Evolutionary conservation across 2,797 vertebrate genomes (phyloP), one percentile per base, ranked within the genome.

Genomic region (Anguilla megastoma): DNA sequence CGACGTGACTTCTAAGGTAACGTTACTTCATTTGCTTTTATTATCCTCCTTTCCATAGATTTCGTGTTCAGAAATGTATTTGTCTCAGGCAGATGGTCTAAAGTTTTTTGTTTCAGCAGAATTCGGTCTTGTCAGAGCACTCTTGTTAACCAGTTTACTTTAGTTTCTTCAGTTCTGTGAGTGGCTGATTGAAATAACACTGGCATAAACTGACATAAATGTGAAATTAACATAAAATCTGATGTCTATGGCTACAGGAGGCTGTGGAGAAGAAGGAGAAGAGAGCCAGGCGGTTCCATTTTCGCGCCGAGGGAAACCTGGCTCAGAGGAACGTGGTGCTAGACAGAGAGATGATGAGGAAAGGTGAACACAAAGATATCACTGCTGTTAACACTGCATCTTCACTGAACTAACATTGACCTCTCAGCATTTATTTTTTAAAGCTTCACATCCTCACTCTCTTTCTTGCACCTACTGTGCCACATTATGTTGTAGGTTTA

Each of bases 191-290:
- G 52, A 30, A n/a, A 36, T 74, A 30, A 58, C 33, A 45, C 33
- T 56, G 2, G 54, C 27, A 74, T 45, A 30, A 45, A 27, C 45
- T 52, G 52, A 48, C 18, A 12, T 24, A 27, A 48, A 41, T 1
- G 33, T 45, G 36, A 27, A n/a, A 30, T 9, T 21, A 14, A 33
- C 74, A 16, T 56, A 36, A 52, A 76, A 52, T 52, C 27, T 18
- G 14, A 80, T 82, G 41, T 87, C 54, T 69, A 27, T 91, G 83
- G 88, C 1, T 0, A 30, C 92, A 99, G 98, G 98, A 99, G 93
- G 98, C 98, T 0, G 98, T 99, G 7, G 98, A 99, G 94, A 98
- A 95, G 88, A 99, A 99, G 91, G 98, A 99, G 87, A 98, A 99
- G 92, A 95, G 98, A 93, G 98, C 98, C 2, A 97, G 96, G 84